Conservation (phyloP, 2,113 vertebrate species). For the Eubucco bourcierii region DNA sequence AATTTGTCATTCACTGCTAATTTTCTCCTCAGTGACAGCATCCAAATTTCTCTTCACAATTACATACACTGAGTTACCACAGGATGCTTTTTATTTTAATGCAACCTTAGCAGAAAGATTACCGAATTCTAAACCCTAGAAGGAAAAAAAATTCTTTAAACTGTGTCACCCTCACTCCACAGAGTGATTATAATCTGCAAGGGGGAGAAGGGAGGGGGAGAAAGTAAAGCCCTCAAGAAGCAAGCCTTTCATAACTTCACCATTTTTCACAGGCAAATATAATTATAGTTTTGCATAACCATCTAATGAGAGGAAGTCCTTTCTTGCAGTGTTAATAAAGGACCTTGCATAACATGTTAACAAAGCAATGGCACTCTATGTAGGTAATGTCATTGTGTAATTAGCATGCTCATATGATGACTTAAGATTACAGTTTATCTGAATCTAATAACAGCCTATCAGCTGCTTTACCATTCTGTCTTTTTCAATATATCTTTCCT, state of each 20-base stretch:
- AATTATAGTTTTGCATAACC: conserved; percentile 84
- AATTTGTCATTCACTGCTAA: not conserved
- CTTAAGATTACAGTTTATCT: conserved; percentile 85
- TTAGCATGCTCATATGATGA: conserved; percentile 81
- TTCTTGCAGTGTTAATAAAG: conserved; percentile 86
- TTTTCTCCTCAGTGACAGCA: not conserved
- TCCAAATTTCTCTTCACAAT: conserved; percentile 31
- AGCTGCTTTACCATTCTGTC: conserved; percentile 68
- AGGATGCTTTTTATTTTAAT: conserved; percentile 25
- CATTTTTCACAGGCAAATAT: conserved; percentile 73
- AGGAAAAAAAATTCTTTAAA: conserved; percentile 64
- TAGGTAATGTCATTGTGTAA: conserved; percentile 83
- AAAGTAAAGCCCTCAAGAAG: conserved; percentile 52
- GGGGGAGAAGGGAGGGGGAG: not conserved
- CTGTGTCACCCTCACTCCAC: not conserved
- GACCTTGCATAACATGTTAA: conserved; percentile 78
- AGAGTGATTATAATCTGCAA: conserved; percentile 48
- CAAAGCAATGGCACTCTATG: conserved; percentile 76
- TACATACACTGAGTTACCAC: not conserved
- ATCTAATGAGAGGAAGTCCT: conserved; percentile 79
- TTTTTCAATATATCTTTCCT: conserved; percentile 69
- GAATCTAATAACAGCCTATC: conserved; percentile 83
- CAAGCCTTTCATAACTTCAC: conserved; percentile 68
- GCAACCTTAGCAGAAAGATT: conserved; percentile 27
- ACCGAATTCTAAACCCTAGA: conserved; percentile 30